A percentile compares a stretch with the other conserved stretches of the same genome.
Conservation (phyloP, 2,113 vertebrate genomes). For the Vulpes ferrilata region DNA sequence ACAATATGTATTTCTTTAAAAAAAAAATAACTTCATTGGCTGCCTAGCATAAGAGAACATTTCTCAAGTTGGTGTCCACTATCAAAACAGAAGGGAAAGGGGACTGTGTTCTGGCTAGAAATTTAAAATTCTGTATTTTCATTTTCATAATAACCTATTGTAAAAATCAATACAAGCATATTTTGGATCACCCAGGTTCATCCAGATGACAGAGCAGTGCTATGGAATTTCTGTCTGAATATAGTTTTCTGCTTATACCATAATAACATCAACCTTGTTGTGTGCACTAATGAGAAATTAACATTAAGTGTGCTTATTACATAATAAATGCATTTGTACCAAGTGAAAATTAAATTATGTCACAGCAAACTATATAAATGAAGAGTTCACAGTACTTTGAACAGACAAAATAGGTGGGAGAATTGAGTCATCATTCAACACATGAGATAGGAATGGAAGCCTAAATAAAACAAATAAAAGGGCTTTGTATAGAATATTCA, state of each 20-base stretch:
- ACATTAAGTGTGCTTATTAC: not conserved
- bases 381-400: constrained; percentile 35
- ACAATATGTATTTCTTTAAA: not conserved
- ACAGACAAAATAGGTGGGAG: not conserved
- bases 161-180: constrained; percentile 36
- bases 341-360: constrained; percentile 40
- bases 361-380: constrained; percentile 14
- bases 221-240: constrained; percentile 12
- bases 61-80: constrained; percentile 3
- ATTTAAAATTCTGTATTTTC: constrained; percentile 23
- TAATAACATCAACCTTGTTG: not conserved
- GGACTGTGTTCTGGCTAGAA: not conserved
- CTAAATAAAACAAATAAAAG: constrained; percentile 47
- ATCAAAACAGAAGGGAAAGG: not conserved
- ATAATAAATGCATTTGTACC: constrained; percentile 2
- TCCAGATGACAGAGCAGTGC: not conserved
- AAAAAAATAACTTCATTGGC: not conserved
- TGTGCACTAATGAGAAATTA: constrained; percentile 39
- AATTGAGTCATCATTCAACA: constrained; percentile 44
- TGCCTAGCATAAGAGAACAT: not conserved
- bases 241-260: constrained; percentile 40
- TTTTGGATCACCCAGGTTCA: constrained; percentile 17
- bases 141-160: not conserved
- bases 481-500: constrained; percentile 12
- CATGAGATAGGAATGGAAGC: constrained; percentile 3